Base-by-base conservation (phyloP, 2,888 invertebrate species). In the Isotomurus palustris region DNA sequence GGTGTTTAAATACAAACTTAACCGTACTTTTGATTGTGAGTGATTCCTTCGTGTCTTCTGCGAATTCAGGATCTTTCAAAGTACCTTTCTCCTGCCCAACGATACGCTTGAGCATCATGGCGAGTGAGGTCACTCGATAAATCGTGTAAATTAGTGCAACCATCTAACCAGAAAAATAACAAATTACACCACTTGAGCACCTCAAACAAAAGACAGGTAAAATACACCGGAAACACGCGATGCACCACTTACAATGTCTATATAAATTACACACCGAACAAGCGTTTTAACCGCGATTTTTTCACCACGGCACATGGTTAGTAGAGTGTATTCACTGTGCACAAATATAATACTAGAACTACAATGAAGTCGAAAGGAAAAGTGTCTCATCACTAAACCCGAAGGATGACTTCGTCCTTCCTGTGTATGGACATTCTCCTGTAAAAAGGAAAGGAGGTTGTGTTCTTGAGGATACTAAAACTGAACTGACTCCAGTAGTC, bases 141-240 rank as follows among this genome's bases (percentile, higher is more conserved):
- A 50, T 25, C n/a, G 50, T 38, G 22, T 38, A 36, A n/a, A 50
- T 6, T 14, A 50, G 24, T 12, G 50, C 50, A 38, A 50, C 12
- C n/a, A 50, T 27, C 50, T 50, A 10, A 43, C 21, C 21, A 10
- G 32, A 10, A 8, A 32, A 32, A 8, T 10, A 32, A 32, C 12
- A 32, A 32, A 32, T 8, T 32, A n/a, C n/a, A n/a, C n/a, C n/a
- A n/a, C n/a, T n/a, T n/a, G n/a, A n/a, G n/a, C n/a, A n/a, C n/a
- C n/a, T n/a, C n/a, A n/a, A n/a, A n/a, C n/a, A n/a, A n/a, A n/a
- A n/a, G n/a, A n/a, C n/a, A n/a, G n/a, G n/a, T n/a, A n/a, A n/a
- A n/a, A n/a, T n/a, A n/a, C n/a, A n/a, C n/a, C n/a, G n/a, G n/a
- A n/a, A n/a, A n/a, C n/a, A n/a, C n/a, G n/a, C n/a, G n/a, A n/a